These are phyloP conservation scores for Leptobrachium ailaonicum DNA, from an alignment of 2,113 vertebrate species.

Conservation along the genomic window DNA sequence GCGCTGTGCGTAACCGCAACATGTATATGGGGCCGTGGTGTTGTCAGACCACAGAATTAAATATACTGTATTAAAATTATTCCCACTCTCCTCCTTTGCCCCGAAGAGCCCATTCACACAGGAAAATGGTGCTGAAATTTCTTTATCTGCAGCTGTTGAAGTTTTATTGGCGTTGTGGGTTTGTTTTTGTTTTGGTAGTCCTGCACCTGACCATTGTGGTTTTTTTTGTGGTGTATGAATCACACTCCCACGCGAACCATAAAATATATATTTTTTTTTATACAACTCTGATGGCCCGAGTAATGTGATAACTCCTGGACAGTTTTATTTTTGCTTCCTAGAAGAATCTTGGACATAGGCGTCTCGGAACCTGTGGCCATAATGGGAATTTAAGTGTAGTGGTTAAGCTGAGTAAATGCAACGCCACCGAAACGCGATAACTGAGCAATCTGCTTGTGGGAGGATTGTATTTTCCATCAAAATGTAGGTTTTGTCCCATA, in stretches of 20 bases:
- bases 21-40: too few species aligned
- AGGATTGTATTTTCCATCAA: conserved; percentile 16
- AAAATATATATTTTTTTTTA: conserved; percentile 18
- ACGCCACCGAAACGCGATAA: background rate
- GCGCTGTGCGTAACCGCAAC: too few species aligned
- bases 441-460: background rate
- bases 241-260: background rate
- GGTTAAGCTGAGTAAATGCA: background rate
- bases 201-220: conserved; percentile 4
- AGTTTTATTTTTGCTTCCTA: conserved; percentile 12
- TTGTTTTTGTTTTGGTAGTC: background rate
- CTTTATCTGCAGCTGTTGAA: background rate
- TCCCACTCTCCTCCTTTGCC: background rate
- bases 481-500: conserved; percentile 31
- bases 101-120: background rate
- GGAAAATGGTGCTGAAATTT: background rate
- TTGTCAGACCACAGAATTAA: too few species aligned
- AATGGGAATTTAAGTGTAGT: background rate
- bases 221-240: background rate
- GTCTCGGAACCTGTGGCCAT: background rate
- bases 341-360: background rate
- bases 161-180: too few species aligned
- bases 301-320: conserved; percentile 8
- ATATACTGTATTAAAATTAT: too few species aligned
- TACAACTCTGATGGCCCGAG: background rate